phyloP scores from a whole-genome alignment of 2,888 invertebrate genomes.

The Machimus rusticus region DNA sequence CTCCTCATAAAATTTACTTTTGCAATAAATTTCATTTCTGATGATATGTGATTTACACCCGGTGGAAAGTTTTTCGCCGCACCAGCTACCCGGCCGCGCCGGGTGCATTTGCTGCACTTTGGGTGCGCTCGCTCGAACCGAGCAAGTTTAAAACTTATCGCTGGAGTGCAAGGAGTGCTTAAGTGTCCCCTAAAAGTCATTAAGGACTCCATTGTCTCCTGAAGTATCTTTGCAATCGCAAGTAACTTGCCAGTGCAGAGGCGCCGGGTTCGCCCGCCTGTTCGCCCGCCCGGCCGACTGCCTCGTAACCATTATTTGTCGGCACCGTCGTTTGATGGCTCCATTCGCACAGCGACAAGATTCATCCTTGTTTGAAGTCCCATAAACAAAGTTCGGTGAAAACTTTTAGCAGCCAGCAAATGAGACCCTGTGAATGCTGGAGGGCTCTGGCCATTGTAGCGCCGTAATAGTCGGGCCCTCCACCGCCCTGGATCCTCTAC shows the following conservation, averaged over 20 bases:
- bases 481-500: background rate
- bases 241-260: constrained; percentile 12
- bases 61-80: constrained; percentile 21
- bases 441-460: background rate
- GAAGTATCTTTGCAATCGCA: constrained; percentile 33
- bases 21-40: constrained; percentile 41
- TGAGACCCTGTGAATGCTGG: constrained; percentile 16
- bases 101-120: background rate
- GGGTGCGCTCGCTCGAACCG: background rate
- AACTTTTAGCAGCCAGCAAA: constrained; percentile 18
- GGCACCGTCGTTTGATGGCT: constrained; percentile 13
- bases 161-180: constrained; percentile 35
- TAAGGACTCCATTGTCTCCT: constrained; percentile 39
- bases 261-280: background rate
- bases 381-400: constrained; percentile 18
- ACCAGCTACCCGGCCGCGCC: background rate
- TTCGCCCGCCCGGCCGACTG: background rate
- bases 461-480: background rate
- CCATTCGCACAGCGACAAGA: constrained; percentile 16
- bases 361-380: constrained; percentile 20
- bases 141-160: constrained; percentile 38
- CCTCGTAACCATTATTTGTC: constrained; percentile 8
- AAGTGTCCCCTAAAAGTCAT: constrained; percentile 41
- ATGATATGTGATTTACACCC: constrained; percentile 41
- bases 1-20: constrained; percentile 40